Base-by-base conservation (phyloP, 2,797 vertebrate species). In the Myotis myotis region DNA sequence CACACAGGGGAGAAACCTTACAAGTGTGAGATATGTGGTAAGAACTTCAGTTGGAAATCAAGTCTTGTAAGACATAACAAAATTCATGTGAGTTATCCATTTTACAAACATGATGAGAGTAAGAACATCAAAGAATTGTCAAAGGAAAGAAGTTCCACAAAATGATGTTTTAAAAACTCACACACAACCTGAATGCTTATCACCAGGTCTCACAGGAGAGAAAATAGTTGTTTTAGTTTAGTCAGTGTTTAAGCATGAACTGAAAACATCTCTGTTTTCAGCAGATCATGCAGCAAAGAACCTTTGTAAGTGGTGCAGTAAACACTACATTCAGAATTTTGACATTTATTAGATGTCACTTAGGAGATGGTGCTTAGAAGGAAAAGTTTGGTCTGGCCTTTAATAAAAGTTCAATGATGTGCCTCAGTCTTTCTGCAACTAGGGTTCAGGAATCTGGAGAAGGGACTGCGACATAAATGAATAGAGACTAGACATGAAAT, bases 1-100 rank as follows among this genome's bases (percentile, higher is more conserved):
- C 97, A 97, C 78, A 96, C 96, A 0, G 96, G 93, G 8, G 96
- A 95, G 60, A 96, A 93, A 51, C 95, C 96, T 85, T 97, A 97
- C 36, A 93, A 82, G 6, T 97, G 94, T 93, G 88, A 83, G 2
- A 30, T 49, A 1, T 96, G 95, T 78, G 84, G 71, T 23, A 95
- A 97, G 64, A 95, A 22, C 38, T 96, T 96, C 64, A 96, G 94
- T 28, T 93, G 92, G 85, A 49, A 92, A 55, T 97, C 96, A n/a
- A 94, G 93, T 76, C 92, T 97, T 55, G 94, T 88, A 74, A 87
- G 76, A 72, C 92, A 95, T 87, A 83, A 87, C 36, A 83, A 72
- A 74, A 93, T 89, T 20, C 97, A 97, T 70, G 41, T 74, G 33
- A 78, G 51, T 15, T 68, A 44, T 72, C 76, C 75, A 23, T 20